A percentile compares a stretch with the other conserved stretches of the same genome.
Evolutionary conservation across 2,888 invertebrate genomes (phyloP).

Genomic region (Latheticus oryzae): DNA sequence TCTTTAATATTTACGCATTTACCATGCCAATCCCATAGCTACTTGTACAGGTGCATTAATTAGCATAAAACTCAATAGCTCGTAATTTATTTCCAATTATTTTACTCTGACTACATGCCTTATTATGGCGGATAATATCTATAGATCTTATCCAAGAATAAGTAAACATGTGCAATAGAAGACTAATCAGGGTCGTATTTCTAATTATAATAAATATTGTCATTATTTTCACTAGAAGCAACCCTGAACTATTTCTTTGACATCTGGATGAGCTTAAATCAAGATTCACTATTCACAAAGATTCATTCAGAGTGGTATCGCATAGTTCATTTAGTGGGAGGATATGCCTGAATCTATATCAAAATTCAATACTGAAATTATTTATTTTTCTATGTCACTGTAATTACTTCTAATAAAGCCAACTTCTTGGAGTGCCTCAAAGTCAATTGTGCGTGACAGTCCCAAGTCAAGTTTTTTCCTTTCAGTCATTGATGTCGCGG

Average conservation of each 20-base stretch:
- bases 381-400: too few species aligned
- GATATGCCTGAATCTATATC: too few species aligned
- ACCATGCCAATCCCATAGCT: too few species aligned
- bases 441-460: conserved; percentile 23
- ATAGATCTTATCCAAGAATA: conserved; percentile 21
- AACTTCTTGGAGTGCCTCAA: conserved; percentile 2
- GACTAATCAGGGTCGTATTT: conserved; percentile 15
- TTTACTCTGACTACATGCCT: conserved; percentile 12
- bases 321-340: too few species aligned
- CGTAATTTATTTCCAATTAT: conserved; percentile 16
- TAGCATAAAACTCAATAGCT: conserved; percentile 8
- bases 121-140: conserved; percentile 18
- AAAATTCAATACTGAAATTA: too few species aligned
- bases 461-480: too few species aligned
- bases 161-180: conserved; percentile 7
- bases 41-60: conserved; percentile 23
- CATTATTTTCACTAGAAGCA: background rate
- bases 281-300: too few species aligned
- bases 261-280: conserved; percentile 10
- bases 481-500: conserved; percentile 13
- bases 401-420: background rate
- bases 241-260: conserved; percentile 8
- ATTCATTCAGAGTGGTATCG: too few species aligned
- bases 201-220: too few species aligned
- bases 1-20: too few species aligned